Percentiles rank a stretch among this genome's conserved stretches.
Evolutionary conservation across 2,113 vertebrate species (phyloP).

Genomic region (Corythaixoides concolor): DNA sequence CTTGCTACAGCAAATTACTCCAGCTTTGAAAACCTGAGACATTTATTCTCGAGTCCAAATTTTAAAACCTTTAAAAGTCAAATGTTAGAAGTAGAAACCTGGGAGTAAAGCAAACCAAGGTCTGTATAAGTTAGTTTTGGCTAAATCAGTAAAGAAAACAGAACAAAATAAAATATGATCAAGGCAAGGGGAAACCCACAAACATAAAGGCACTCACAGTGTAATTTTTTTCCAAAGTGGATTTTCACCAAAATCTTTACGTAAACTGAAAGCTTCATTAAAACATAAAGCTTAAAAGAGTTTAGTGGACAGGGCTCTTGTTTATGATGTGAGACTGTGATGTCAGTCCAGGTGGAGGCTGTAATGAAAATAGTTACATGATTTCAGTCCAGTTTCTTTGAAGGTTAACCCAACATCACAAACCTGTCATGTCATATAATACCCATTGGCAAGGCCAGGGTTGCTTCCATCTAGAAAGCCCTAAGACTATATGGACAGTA

Average conservation of each 20-base stretch:
- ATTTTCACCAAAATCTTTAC: constrained; percentile 15
- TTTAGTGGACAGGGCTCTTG: constrained; percentile 7
- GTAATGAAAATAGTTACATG: constrained; percentile 32
- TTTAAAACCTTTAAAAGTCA: constrained; percentile 55
- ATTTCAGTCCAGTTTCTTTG: constrained; percentile 18
- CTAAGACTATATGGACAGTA: not conserved
- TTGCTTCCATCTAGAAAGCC: not conserved
- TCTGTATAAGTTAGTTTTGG: constrained; percentile 70
- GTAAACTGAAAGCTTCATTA: constrained; percentile 48
- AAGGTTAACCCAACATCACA: constrained; percentile 6
- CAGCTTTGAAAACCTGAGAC: constrained; percentile 28
- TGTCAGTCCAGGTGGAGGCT: constrained; percentile 32
- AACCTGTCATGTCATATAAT: not conserved
- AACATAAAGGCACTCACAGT: not conserved
- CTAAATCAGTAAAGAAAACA: constrained; percentile 67
- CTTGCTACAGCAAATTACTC: constrained; percentile 32
- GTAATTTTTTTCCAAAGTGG: not conserved
- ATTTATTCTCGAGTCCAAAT: constrained; percentile 39
- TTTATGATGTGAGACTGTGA: constrained; percentile 44
- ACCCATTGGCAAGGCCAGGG: not conserved
- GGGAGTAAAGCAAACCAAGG: constrained; percentile 57
- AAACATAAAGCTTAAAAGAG: not conserved
- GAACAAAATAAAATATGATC: constrained; percentile 62
- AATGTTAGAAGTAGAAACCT: constrained; percentile 13
- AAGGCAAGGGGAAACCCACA: constrained; percentile 56